Evolutionary conservation across 2,113 vertebrate species (phyloP), one percentile per base, ranked within the genome.

Genomic region (Syngnathus floridae): DNA sequence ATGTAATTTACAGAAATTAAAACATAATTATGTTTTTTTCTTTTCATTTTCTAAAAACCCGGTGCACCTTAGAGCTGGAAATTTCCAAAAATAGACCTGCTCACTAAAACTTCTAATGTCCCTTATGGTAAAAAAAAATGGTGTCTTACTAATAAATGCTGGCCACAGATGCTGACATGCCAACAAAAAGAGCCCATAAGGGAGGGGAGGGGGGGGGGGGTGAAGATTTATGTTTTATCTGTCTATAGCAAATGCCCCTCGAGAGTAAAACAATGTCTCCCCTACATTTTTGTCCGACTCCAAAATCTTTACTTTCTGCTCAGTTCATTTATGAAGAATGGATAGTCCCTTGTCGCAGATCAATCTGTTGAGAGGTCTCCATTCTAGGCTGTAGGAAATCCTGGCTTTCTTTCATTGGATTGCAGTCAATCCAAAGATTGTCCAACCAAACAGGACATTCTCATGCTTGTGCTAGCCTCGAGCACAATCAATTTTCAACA

Each of bases 331-430:
- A n/a, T 67, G 85, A 85, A 88, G 85, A 91, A 90, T 89, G 74
- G 85, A 87, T 74, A 62, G 82, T 91, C 90, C 90, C 90, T 66
- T 65, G 89, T 56, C 81, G 86, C 78, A 85, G 73, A 92, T 91
- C 87, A 91, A 90, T 91, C 88, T 90, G 89, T 92, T 90, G 74
- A 82, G 86, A 86, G 74, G 81, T 88, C 83, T 51, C 77, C 81
- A 87, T 86, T 90, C 88, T 85, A 70, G 49, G 71, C 84, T 81
- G 88, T 89, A 89, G 90, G 91, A 92, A 91, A 91, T 92, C 89
- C 90, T 91, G 90, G 87, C 90, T 90, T 91, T 91, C 88, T 90
- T 89, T 79, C 62, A 75, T 65, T 75, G 61, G 65, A 79, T 83
- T 69, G 84, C 81, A 76, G 81, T 21, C 17, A 64, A 7, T 81